Conservation (phyloP, 2,888 invertebrate species). For the Carabus problematicus region DNA sequence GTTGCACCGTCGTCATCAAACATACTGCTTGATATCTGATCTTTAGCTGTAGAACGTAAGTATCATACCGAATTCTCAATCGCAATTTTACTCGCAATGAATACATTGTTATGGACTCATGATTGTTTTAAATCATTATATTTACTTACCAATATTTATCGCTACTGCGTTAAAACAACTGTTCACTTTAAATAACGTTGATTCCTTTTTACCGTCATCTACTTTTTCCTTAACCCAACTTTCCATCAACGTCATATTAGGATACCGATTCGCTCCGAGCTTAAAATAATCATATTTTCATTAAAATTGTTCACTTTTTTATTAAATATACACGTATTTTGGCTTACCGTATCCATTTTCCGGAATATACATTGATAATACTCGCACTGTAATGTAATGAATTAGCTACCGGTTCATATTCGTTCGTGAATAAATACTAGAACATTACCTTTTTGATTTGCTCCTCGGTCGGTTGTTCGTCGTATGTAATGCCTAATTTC, state of each 20-base stretch:
- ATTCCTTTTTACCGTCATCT: constrained; percentile 8
- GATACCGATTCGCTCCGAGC: constrained; percentile 50
- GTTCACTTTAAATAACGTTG: constrained; percentile 20
- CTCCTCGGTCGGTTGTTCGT: constrained; percentile 45
- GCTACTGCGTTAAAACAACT: constrained; percentile 35
- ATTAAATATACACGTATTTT: not conserved
- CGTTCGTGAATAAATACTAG: constrained; percentile 14
- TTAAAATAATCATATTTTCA: constrained; percentile 41
- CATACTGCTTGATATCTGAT: constrained; percentile 18
- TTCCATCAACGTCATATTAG: constrained; percentile 49
- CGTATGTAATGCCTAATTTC: constrained; percentile 46
- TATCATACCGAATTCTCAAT: too few species aligned
- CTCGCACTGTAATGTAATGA: constrained; percentile 47
- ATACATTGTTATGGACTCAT: not conserved
- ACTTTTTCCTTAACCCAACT: constrained; percentile 52
- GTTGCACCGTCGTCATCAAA: constrained; percentile 16
- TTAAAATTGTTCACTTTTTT: too few species aligned
- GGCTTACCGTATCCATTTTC: constrained; percentile 48
- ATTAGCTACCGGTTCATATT: constrained; percentile 12
- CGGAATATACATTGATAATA: constrained; percentile 49
- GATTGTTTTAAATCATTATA: not conserved
- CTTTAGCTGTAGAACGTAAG: constrained; percentile 11
- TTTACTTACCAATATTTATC: constrained; percentile 26
- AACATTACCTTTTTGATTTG: constrained; percentile 50
- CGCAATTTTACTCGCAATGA: not conserved